phyloP scores from a whole-genome alignment of 2,888 invertebrate species.

The Hydraecia micacea region DNA sequence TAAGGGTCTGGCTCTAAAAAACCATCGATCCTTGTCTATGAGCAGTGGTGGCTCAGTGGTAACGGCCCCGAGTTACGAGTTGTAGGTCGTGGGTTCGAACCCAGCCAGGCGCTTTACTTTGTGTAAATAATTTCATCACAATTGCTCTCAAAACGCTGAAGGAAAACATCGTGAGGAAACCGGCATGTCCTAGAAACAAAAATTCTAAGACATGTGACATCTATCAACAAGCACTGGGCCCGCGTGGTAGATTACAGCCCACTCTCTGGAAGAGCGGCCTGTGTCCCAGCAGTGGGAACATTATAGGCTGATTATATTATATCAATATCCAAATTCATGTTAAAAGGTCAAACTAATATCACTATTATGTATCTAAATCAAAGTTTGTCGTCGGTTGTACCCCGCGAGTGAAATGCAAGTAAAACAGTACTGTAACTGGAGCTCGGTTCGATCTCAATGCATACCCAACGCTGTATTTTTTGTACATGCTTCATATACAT shows the following conservation, averaged over 20 bases:
- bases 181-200: background rate
- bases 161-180: background rate
- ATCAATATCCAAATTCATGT: background rate
- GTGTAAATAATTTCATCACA: too few species aligned
- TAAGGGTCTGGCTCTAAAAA: background rate
- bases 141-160: background rate
- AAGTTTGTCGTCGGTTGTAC: conserved; percentile 63
- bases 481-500: conserved; percentile 48
- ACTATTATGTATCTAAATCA: conserved; percentile 32
- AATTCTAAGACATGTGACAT: background rate
- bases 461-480: conserved; percentile 62
- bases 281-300: too few species aligned
- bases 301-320: background rate
- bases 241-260: background rate
- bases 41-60: background rate
- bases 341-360: conserved; percentile 3
- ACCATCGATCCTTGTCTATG: too few species aligned
- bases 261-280: background rate
- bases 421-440: conserved; percentile 73
- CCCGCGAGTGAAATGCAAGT: conserved; percentile 65
- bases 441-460: conserved; percentile 61
- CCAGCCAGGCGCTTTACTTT: too few species aligned
- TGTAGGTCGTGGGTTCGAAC: background rate
- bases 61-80: background rate
- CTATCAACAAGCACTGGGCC: background rate